Conservation (phyloP, 2,797 vertebrate species). For the Xenentodon cancila region DNA sequence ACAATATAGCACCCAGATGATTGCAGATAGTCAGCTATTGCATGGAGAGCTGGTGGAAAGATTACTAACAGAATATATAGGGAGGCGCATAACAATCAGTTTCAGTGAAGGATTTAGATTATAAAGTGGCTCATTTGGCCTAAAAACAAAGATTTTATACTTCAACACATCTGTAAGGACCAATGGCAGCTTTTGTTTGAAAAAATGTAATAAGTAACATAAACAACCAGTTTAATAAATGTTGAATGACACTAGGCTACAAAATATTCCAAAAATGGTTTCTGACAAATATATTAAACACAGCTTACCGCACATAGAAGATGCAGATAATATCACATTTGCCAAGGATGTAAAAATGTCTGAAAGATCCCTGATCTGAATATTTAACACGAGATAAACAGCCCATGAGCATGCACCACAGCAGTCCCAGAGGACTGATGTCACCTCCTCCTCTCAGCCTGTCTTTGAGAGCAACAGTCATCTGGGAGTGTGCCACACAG, state of each 20-base stretch:
- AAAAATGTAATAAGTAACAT: neutral
- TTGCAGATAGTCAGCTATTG: slow-evolving; percentile 1
- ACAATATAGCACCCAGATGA: slow-evolving; percentile 24
- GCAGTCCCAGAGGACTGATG: slow-evolving; percentile 37
- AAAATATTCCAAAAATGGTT: neutral
- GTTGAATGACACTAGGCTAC: too few relatives aligned
- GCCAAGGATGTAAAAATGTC: neutral
- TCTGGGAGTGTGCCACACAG: slow-evolving; percentile 54
- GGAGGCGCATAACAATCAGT: neutral
- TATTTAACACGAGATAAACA: slow-evolving; percentile 13
- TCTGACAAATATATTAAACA: neutral
- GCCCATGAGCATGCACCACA: slow-evolving; percentile 1
- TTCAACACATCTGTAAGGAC: too few relatives aligned
- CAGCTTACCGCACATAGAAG: neutral
- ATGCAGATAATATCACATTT: neutral
- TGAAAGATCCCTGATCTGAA: neutral
- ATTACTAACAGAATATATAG: neutral
- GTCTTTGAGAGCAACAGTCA: slow-evolving; percentile 45
- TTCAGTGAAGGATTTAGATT: neutral
- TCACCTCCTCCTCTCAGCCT: slow-evolving; percentile 36
- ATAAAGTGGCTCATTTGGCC: neutral
- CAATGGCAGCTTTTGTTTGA: too few relatives aligned
- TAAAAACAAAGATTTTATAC: neutral
- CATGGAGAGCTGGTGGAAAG: neutral
- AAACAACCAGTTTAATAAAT: neutral